Percentiles rank a stretch among this genome's conserved stretches.
phyloP scores from a whole-genome alignment of 2,113 vertebrate genomes.

The Cyprinodon variegatus region DNA sequence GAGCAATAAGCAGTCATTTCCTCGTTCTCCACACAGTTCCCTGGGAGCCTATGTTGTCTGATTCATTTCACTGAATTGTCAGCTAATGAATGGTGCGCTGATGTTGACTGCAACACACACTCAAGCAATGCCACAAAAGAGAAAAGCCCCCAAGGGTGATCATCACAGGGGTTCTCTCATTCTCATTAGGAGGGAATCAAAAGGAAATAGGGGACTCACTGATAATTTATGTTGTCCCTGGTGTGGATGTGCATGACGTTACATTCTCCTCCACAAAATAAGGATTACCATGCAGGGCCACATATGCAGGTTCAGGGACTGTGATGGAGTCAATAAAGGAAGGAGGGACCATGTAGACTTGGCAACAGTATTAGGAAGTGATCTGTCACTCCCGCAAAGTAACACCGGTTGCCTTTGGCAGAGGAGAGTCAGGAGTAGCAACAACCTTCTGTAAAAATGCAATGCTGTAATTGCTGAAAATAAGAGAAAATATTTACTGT shows the following conservation, averaged over 20 bases:
- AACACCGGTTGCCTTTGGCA: constrained; percentile 32
- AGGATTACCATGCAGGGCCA: constrained; percentile 30
- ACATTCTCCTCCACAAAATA: constrained; percentile 5
- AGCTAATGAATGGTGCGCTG: constrained; percentile 67
- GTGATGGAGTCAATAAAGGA: constrained; percentile 39
- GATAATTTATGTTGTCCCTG: constrained; percentile 53
- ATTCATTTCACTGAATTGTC: constrained; percentile 66
- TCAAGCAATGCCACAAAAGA: constrained; percentile 21
- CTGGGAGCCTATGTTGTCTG: constrained; percentile 67
- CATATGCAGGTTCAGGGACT: not conserved
- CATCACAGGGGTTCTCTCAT: constrained; percentile 56
- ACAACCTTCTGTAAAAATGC: constrained; percentile 26
- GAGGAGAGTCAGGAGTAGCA: constrained; percentile 5
- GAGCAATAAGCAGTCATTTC: constrained; percentile 59
- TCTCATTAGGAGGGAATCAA: constrained; percentile 70
- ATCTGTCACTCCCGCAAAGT: constrained; percentile 37
- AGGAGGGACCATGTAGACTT: constrained; percentile 4
- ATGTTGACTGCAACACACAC: constrained; percentile 48
- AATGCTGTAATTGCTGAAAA: constrained; percentile 10
- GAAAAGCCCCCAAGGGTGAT: constrained; percentile 49
- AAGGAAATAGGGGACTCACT: constrained; percentile 47
- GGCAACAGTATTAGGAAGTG: constrained; percentile 27
- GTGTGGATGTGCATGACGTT: constrained; percentile 12
- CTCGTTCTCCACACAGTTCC: constrained; percentile 57
- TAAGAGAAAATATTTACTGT: not conserved